Percentiles rank a stretch among this genome's conserved stretches.
Evolutionary conservation across 2,888 invertebrate species (phyloP).

Genomic region (Acrobasis consociella): DNA sequence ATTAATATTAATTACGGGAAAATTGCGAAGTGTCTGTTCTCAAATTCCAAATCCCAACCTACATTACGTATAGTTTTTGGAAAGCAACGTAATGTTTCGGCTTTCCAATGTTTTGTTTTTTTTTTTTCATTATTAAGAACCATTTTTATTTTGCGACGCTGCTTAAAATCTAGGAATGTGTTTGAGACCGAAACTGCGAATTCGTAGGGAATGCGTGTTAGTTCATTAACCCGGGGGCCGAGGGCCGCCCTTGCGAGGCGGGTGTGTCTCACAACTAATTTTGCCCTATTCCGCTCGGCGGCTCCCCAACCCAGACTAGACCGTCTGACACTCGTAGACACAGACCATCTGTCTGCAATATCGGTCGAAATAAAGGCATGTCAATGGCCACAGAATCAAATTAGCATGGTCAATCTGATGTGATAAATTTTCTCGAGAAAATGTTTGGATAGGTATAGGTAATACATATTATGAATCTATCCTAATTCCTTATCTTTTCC

Average conservation of each 20-base stretch:
- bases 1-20: no score
- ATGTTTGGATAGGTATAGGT: no score
- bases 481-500: no score
- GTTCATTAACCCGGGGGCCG: constrained; percentile 33
- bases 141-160: no score
- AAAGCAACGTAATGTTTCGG: no score
- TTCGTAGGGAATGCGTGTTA: constrained; percentile 23
- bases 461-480: no score
- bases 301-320: constrained; percentile 44
- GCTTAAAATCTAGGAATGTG: no score
- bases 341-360: constrained; percentile 33
- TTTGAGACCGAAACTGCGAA: not conserved
- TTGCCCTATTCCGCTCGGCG: constrained; percentile 54
- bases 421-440: not conserved
- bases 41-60: no score
- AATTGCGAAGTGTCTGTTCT: no score
- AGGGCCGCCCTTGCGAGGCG: constrained; percentile 32
- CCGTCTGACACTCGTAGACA: constrained; percentile 34
- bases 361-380: constrained; percentile 20
- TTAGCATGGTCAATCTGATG: not conserved
- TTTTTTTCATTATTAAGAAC: no score
- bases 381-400: not conserved
- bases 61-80: no score
- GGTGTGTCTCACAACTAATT: constrained; percentile 51
- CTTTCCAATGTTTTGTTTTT: no score